Percentiles rank a stretch among this genome's conserved stretches.
Evolutionary conservation across 1,140 invertebrate genomes (phyloP).

Genomic region (Sycobia sp.): DNA sequence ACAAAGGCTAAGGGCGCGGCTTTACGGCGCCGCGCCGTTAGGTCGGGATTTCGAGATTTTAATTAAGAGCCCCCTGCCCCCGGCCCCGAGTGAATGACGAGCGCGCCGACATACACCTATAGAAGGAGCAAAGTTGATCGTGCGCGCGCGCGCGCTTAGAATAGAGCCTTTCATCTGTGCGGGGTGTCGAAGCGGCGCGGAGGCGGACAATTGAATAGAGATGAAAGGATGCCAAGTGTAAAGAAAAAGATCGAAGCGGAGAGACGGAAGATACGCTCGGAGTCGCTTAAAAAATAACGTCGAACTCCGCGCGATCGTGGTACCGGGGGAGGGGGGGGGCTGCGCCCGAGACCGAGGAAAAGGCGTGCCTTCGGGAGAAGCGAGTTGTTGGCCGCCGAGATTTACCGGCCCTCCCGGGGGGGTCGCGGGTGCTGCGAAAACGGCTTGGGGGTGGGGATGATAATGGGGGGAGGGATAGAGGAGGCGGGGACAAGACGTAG

Average conservation of each 20-base stretch:
- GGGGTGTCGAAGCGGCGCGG: no score
- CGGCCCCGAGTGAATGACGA: constrained; percentile 21
- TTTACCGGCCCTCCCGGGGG: no score
- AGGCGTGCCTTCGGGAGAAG: no score
- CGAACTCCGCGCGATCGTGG: no score
- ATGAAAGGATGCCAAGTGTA: no score
- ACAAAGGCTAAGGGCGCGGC: constrained; percentile 45
- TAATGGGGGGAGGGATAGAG: constrained; percentile 39
- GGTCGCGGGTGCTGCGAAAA: background rate
- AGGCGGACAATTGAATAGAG: no score
- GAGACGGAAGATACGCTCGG: no score
- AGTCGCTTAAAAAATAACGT: no score
- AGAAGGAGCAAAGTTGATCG: constrained; percentile 42
- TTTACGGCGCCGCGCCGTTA: constrained; percentile 48
- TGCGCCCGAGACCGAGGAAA: no score
- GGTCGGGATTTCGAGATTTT: constrained; percentile 53
- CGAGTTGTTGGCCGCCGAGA: no score
- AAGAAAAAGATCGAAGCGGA: no score
- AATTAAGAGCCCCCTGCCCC: constrained; percentile 47
- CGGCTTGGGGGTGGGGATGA: background rate
- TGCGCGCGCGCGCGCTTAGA: background rate
- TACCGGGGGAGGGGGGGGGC: no score
- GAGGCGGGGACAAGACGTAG: constrained; percentile 20
- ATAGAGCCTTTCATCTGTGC: background rate
- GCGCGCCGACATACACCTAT: constrained; percentile 38